Percentiles rank a stretch among this genome's conserved stretches.
Evolutionary conservation across 1,140 invertebrate genomes (phyloP).

Genomic region (Ridgeia piscesae): DNA sequence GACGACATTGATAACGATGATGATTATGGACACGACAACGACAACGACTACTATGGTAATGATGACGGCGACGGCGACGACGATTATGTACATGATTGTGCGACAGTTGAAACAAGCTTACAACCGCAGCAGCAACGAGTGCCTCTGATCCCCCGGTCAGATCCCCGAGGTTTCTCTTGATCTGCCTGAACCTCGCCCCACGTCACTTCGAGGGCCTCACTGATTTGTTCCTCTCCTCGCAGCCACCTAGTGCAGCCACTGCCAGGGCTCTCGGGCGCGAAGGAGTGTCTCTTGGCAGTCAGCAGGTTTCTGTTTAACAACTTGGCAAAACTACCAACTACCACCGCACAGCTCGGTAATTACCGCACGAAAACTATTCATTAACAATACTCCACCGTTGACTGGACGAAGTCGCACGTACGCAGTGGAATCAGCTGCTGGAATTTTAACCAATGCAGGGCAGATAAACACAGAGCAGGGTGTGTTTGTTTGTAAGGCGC

Average conservation of each 20-base stretch:
- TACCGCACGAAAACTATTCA: not conserved
- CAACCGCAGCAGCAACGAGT: not conserved
- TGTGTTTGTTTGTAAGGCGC: too few relatives aligned
- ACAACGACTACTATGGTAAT: too few relatives aligned
- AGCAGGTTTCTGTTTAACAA: not conserved
- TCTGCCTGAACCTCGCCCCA: not conserved
- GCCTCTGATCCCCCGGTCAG: not conserved
- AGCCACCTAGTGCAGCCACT: not conserved
- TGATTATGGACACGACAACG: too few relatives aligned
- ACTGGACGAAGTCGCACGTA: too few relatives aligned
- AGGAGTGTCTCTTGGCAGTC: not conserved
- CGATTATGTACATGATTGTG: not conserved
- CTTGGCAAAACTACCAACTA: not conserved
- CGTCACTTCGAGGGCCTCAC: not conserved
- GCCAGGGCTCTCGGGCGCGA: not conserved
- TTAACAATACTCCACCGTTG: not conserved
- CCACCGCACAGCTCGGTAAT: not conserved
- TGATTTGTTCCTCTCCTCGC: not conserved
- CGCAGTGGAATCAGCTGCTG: too few relatives aligned
- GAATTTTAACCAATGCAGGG: too few relatives aligned
- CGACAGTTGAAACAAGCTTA: not conserved
- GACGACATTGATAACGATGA: too few relatives aligned
- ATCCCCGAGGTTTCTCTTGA: not conserved
- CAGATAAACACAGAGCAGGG: too few relatives aligned
- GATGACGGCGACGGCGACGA: not conserved